These are phyloP conservation scores for Enteromius argenteus DNA, from an alignment of 2,797 vertebrate genomes.

Conservation along the genomic window DNA sequence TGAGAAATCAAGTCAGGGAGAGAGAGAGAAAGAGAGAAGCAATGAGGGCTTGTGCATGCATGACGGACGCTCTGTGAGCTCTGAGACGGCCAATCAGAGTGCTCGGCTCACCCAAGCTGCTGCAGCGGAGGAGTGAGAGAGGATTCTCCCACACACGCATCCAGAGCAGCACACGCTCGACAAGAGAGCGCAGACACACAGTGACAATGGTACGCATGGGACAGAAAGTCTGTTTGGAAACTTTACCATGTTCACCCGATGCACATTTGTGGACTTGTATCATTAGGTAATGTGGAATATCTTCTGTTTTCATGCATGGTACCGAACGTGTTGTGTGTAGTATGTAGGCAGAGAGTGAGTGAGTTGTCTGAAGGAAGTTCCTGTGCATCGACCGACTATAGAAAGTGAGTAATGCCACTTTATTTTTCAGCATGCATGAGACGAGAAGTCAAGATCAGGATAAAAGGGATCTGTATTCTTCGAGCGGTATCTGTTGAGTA, in stretches of 20 bases:
- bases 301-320: background rate
- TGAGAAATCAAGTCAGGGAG: constrained; percentile 56
- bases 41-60: constrained; percentile 61
- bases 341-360: constrained; percentile 6
- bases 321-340: constrained; percentile 14
- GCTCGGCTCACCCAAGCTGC: constrained; percentile 73
- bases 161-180: constrained; percentile 40
- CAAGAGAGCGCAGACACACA: constrained; percentile 35
- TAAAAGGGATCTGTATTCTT: constrained; percentile 24
- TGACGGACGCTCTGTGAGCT: constrained; percentile 68
- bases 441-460: background rate
- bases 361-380: constrained; percentile 15
- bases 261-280: constrained; percentile 17
- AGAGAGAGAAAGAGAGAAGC: constrained; percentile 55
- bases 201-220: constrained; percentile 48
- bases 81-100: constrained; percentile 80
- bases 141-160: constrained; percentile 71
- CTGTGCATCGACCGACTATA: background rate
- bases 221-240: constrained; percentile 49
- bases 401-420: constrained; percentile 3
- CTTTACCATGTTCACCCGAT: constrained; percentile 11
- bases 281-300: constrained; percentile 27
- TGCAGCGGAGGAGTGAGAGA: constrained; percentile 73
- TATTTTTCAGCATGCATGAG: background rate
- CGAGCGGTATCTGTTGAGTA: constrained; percentile 19